Evolutionary conservation across 1,140 invertebrate species (phyloP), one percentile per base, ranked within the genome.

Genomic region (Battus philenor): DNA sequence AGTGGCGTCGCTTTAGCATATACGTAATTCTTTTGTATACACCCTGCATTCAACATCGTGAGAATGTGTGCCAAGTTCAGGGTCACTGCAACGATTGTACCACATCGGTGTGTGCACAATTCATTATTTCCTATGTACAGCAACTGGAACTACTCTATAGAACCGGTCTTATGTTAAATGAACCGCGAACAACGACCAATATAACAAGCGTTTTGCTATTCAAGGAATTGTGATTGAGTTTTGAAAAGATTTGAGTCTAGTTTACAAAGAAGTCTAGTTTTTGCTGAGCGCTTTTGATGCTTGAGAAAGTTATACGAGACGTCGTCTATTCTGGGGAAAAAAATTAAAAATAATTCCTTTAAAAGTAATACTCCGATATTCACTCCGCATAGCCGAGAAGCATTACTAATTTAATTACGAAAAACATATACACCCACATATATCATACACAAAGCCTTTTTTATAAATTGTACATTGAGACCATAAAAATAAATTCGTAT

Each of bases 41-140:
- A 38, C 29, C 45, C 57, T 50, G 54, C 44, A 54, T 68, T 64
- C 47, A 51, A 30, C 44, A 52, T 49, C 71, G 78, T 79, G 75
- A 73, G 73, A 79, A 77, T 63, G 33, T 77, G 52, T 69, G 71
- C 51, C 69, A 82, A 82, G 75, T 75, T 82, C 78, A 79, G 27
- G 68, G 66, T 41, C 56, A 32, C 38, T 65, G 53, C 50, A 53
- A 45, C 39, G 39, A 57, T 55, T 64, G 50, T 59, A 44, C 34
- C 39, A 31, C 13, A 24, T 8, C 32, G 32, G 44, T 50, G 38
- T 54, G 41, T 44, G 50, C 54, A 50, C 36, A 48, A 39, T 36
- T 41, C 46, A 49, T 61, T 50, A 54, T 56, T 64, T 47, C 44
- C 57, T 18, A 54, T 45, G 32, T 41, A 27, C 38, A 48, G 29